Conservation (phyloP, 23 tunicate species). For the Phallusia fumigata region DNA sequence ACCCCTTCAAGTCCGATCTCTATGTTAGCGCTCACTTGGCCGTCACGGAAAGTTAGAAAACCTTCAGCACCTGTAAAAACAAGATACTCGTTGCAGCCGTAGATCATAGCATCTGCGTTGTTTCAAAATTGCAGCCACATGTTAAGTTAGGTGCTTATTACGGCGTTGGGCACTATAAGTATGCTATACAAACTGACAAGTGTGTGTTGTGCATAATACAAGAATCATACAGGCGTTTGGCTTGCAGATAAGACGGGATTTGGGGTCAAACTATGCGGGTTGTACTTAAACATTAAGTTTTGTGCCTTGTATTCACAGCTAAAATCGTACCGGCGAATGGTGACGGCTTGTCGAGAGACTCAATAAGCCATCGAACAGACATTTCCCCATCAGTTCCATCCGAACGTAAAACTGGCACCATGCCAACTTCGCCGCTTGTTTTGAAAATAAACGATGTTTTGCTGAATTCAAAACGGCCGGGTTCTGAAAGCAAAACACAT, state of each 20-base stretch:
- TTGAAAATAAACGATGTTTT: slow-evolving; percentile 89
- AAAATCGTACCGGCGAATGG: slow-evolving; percentile 69
- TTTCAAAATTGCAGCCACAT: no score
- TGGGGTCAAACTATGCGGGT: no score
- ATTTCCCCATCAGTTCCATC: slow-evolving; percentile 95
- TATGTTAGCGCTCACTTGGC: slow-evolving; percentile 74
- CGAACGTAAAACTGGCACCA: slow-evolving; percentile 79
- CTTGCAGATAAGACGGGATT: no score
- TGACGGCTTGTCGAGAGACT: slow-evolving; percentile 71
- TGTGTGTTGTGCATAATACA: no score
- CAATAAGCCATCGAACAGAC: slow-evolving; percentile 70
- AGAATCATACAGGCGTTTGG: no score
- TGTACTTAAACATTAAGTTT: no score
- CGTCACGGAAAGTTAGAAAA: slow-evolving; percentile 55
- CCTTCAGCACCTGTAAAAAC: slow-evolving; percentile 73
- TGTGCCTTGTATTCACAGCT: background rate
- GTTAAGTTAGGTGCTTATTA: no score
- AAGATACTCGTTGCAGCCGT: no score
- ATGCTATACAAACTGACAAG: no score
- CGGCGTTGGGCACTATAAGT: no score
- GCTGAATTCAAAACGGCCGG: slow-evolving; percentile 94
- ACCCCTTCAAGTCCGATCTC: slow-evolving; percentile 76
- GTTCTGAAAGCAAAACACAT: slow-evolving; percentile 58
- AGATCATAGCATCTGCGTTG: no score
- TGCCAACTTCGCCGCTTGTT: slow-evolving; percentile 37